Evolutionary conservation across 2,888 invertebrate genomes (phyloP).

Genomic region (Aphidius colemani): DNA sequence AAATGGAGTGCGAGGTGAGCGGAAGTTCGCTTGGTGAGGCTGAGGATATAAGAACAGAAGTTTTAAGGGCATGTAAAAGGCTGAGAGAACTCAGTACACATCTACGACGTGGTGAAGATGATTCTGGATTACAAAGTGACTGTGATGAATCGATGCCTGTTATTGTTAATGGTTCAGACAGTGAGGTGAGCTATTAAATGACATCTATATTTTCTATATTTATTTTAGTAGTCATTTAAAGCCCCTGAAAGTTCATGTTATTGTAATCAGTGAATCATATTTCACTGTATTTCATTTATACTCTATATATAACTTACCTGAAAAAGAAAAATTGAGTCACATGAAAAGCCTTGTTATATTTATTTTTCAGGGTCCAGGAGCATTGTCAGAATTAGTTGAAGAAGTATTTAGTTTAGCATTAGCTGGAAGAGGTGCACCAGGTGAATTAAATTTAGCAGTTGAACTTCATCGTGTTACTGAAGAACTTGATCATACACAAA

Average conservation of each 20-base stretch:
- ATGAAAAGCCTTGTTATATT: background rate
- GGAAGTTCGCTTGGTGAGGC: slow-evolving; percentile 64
- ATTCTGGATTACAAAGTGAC: slow-evolving; percentile 60
- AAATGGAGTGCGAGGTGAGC: slow-evolving; percentile 83
- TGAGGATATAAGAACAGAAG: slow-evolving; percentile 63
- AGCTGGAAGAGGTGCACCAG: slow-evolving; percentile 51
- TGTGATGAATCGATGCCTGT: slow-evolving; percentile 59
- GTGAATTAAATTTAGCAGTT: slow-evolving; percentile 67
- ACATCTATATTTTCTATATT: no score
- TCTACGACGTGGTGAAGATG: slow-evolving; percentile 76
- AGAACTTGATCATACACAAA: slow-evolving; percentile 76
- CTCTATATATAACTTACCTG: no score
- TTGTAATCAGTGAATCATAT: no score
- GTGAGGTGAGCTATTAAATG: slow-evolving; percentile 43
- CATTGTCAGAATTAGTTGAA: slow-evolving; percentile 73
- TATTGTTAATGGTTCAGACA: slow-evolving; percentile 50
- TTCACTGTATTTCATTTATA: no score
- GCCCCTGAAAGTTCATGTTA: no score
- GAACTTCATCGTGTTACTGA: slow-evolving; percentile 77
- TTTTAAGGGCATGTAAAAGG: slow-evolving; percentile 65
- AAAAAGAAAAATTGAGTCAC: no score
- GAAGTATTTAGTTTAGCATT: slow-evolving; percentile 70
- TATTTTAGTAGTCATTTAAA: background rate
- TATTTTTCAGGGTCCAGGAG: slow-evolving; percentile 61
- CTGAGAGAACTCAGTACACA: slow-evolving; percentile 75